A percentile compares a stretch with the other conserved stretches of the same genome.
Evolutionary conservation across 2,113 vertebrate genomes (phyloP).

Genomic region (Poeciliopsis turrubarensis): DNA sequence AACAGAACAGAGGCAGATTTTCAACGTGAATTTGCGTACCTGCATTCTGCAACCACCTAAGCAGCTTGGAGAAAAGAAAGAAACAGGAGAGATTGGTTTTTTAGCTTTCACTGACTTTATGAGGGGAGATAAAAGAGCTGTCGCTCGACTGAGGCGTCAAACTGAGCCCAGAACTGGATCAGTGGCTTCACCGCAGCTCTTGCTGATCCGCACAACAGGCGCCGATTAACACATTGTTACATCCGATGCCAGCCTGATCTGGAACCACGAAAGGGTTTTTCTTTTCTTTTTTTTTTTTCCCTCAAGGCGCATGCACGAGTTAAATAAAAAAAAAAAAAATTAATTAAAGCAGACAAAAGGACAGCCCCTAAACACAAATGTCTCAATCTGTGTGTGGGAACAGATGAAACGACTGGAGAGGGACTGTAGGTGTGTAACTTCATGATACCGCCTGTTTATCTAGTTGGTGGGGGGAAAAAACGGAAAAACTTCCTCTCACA

Average conservation of each 20-base stretch:
- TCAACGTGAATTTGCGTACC: background rate
- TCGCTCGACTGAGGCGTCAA: conserved; percentile 27
- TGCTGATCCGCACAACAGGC: conserved; percentile 54
- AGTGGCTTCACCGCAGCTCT: conserved; percentile 30
- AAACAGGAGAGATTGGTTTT: background rate
- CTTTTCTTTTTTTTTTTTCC: too few species aligned
- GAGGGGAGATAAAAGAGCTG: conserved; percentile 42
- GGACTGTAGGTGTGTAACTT: conserved; percentile 51
- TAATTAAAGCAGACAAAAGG: background rate
- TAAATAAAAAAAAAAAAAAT: background rate
- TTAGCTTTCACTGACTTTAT: conserved; percentile 19
- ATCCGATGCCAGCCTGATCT: conserved; percentile 56
- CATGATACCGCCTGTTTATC: conserved; percentile 18
- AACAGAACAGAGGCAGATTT: background rate
- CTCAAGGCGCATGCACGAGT: background rate
- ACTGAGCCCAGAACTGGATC: conserved; percentile 44
- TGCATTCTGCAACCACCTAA: background rate
- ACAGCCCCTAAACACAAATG: background rate
- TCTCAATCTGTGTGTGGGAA: background rate
- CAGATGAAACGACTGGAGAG: conserved; percentile 1
- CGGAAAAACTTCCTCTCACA: conserved; percentile 13
- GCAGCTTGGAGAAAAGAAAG: background rate
- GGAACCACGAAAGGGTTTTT: background rate
- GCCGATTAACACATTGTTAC: conserved; percentile 61
- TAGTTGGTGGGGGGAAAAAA: background rate